phyloP scores from a whole-genome alignment of 2,888 invertebrate species.

The Conchocele bisecta region DNA sequence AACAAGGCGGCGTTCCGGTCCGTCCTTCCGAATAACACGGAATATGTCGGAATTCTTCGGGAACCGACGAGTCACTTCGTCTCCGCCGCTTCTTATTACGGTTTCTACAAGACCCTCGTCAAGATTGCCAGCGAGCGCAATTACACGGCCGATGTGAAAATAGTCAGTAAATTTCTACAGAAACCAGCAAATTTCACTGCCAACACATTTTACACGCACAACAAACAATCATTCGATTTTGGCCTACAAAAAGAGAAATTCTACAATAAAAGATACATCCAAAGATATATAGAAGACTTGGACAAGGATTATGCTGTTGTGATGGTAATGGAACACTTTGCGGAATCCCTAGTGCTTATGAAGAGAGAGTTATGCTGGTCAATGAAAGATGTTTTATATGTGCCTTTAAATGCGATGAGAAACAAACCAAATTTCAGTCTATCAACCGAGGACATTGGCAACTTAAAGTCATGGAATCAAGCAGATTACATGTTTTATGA shows the following conservation, averaged over 20 bases:
- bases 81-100: constrained; percentile 67
- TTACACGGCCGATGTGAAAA: not conserved
- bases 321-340: constrained; percentile 76
- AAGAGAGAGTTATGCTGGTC: constrained; percentile 75
- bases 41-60: constrained; percentile 65
- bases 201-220: constrained; percentile 40
- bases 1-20: constrained; percentile 61
- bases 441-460: constrained; percentile 46
- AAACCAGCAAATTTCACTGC: constrained; percentile 12
- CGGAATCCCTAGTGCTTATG: constrained; percentile 78
- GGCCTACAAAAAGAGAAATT: constrained; percentile 47
- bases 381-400: constrained; percentile 74
- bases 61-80: constrained; percentile 65
- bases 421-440: constrained; percentile 37
- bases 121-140: not conserved
- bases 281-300: constrained; percentile 62
- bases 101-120: constrained; percentile 42
- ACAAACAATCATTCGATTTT: constrained; percentile 62
- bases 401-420: constrained; percentile 61
- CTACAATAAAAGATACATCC: constrained; percentile 34
- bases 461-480: constrained; percentile 64
- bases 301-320: constrained; percentile 71
- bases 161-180: constrained; percentile 32
- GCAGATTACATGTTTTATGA: constrained; percentile 75
- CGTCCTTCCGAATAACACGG: constrained; percentile 62